Conservation (phyloP, 2,113 vertebrate genomes). For the Odocoileus hemionus region DNA sequence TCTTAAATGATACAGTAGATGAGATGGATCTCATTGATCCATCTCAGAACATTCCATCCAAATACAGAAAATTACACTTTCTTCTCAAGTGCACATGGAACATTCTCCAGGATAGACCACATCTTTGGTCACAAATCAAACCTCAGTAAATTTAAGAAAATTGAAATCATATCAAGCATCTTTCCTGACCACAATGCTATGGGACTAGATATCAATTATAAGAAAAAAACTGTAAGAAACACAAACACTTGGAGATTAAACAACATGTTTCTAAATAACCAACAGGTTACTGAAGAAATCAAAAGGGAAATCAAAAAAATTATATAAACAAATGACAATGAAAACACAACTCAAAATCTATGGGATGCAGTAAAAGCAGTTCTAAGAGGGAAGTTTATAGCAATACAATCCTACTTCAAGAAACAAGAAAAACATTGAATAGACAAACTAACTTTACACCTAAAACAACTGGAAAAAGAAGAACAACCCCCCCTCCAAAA, state of each 20-base stretch:
- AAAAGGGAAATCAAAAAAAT: background rate
- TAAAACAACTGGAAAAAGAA: background rate
- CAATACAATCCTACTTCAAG: background rate
- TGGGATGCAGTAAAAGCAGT: background rate
- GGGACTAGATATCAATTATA: background rate
- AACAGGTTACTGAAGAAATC: background rate
- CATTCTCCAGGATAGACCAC: background rate
- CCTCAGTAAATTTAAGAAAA: background rate
- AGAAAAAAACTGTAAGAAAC: background rate
- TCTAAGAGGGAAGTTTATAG: background rate
- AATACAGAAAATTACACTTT: background rate
- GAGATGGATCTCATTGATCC: background rate
- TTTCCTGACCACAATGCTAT: background rate
- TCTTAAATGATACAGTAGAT: background rate
- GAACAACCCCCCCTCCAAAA: background rate
- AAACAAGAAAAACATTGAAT: background rate
- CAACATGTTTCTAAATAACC: background rate
- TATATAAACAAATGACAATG: background rate
- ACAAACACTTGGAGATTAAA: background rate
- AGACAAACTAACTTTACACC: background rate
- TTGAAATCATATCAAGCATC: background rate
- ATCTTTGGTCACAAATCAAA: background rate
- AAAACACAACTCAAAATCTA: background rate
- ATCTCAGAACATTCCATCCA: background rate
- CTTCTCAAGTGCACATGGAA: background rate